Conservation (phyloP, 2,113 vertebrate species). For the Upupa epops region DNA sequence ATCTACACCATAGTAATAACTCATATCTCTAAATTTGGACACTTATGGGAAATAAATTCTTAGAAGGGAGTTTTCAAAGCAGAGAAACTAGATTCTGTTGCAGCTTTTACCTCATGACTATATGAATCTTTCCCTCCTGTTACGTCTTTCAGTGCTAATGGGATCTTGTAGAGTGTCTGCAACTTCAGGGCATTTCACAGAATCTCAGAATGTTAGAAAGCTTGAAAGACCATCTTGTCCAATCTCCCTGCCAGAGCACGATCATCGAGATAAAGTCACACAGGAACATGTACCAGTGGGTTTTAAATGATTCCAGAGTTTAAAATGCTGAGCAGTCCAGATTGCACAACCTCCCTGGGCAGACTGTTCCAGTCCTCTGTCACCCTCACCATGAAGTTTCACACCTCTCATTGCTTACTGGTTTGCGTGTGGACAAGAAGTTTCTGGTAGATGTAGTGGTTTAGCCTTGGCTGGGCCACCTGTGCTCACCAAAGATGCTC, state of each 20-base stretch:
- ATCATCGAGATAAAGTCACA: too few relatives aligned
- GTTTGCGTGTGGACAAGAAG: not conserved
- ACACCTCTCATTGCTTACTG: rapidly evolving
- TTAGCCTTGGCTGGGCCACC: too few relatives aligned
- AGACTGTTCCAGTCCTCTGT: too few relatives aligned
- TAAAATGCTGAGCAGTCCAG: too few relatives aligned
- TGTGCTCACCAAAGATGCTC: too few relatives aligned
- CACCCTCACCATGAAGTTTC: too few relatives aligned
- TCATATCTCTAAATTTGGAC: not conserved
- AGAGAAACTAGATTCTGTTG: not conserved
- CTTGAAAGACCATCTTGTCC: too few relatives aligned
- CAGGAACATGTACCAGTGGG: too few relatives aligned
- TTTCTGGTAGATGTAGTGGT: not conserved
- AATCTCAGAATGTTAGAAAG: too few relatives aligned
- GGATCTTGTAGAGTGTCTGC: not conserved
- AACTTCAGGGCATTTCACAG: not conserved
- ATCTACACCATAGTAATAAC: not conserved
- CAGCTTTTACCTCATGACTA: not conserved
- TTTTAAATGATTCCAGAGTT: too few relatives aligned
- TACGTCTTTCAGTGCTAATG: rapidly evolving
- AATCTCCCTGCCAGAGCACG: too few relatives aligned
- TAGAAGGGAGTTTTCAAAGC: not conserved
- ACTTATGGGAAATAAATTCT: not conserved
- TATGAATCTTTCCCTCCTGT: not conserved
- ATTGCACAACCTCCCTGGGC: too few relatives aligned